Percentiles rank a stretch among this genome's conserved stretches.
Evolutionary conservation across 2,113 vertebrate genomes (phyloP).

Genomic region (Engystomops pustulosus): DNA sequence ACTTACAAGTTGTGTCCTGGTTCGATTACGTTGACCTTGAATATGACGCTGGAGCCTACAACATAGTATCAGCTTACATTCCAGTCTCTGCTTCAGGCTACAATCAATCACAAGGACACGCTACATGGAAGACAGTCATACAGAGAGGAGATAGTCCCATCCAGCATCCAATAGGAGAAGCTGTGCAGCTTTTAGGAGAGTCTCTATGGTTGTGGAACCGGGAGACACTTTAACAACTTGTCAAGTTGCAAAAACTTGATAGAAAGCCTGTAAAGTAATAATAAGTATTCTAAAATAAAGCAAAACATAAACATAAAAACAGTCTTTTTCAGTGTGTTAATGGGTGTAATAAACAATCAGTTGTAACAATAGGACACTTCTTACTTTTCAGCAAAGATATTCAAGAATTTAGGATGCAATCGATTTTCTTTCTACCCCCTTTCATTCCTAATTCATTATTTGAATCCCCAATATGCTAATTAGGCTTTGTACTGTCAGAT

Average conservation of each 20-base stretch:
- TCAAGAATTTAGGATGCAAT: too few species aligned
- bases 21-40: conserved; percentile 37
- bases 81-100: conserved; percentile 30
- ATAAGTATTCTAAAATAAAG: not conserved
- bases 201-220: not conserved
- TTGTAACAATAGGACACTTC: not conserved
- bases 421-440: too few species aligned
- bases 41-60: conserved; percentile 45
- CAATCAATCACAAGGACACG: conserved; percentile 38
- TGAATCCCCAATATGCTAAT: too few species aligned
- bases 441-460: too few species aligned
- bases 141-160: not conserved
- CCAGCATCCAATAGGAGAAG: not conserved
- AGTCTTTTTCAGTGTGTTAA: not conserved
- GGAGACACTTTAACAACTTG: not conserved
- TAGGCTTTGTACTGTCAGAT: too few species aligned
- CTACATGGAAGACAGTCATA: conserved; percentile 35
- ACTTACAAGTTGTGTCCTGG: conserved; percentile 43
- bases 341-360: not conserved
- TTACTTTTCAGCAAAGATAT: not conserved
- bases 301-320: not conserved
- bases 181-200: not conserved
- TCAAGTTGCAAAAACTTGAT: not conserved
- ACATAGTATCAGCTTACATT: conserved; percentile 46
- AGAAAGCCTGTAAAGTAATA: not conserved